Conservation (phyloP, 2,113 vertebrate species). For the Strix aluco region DNA sequence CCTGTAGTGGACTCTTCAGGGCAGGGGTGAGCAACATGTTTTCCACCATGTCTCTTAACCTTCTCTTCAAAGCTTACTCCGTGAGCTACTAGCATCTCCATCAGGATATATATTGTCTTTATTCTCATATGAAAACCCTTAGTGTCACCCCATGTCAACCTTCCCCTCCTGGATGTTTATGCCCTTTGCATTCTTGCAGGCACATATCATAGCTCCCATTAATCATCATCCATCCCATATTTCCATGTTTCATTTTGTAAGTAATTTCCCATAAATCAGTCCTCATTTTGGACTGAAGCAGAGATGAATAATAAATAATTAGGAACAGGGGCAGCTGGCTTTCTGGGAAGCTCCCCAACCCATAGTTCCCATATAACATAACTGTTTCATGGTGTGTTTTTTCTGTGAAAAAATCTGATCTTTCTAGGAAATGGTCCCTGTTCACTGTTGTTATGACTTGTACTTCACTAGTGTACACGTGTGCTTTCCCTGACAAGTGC, state of each 20-base stretch:
- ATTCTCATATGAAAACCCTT: not conserved
- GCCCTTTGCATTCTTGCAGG: slow-evolving; percentile 41
- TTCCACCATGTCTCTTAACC: not conserved
- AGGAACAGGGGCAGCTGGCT: slow-evolving; percentile 62
- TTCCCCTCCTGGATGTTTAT: not conserved
- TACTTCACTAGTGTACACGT: not conserved
- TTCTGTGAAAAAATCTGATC: slow-evolving; percentile 33
- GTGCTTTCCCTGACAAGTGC: slow-evolving; percentile 23
- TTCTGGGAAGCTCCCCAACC: slow-evolving; percentile 61
- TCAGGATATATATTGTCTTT: not conserved
- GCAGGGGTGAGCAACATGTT: not conserved
- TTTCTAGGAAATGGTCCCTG: slow-evolving; percentile 44
- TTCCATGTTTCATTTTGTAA: slow-evolving; percentile 53
- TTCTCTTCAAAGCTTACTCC: not conserved
- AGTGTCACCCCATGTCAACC: not conserved
- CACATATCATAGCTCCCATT: slow-evolving; percentile 27
- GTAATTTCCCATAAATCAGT: slow-evolving; percentile 50
- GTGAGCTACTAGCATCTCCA: not conserved
- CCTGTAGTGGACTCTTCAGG: not conserved
- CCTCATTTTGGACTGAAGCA: slow-evolving; percentile 51
- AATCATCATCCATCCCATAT: slow-evolving; percentile 27
- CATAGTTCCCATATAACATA: slow-evolving; percentile 63
- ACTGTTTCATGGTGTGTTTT: slow-evolving; percentile 20
- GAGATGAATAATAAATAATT: slow-evolving; percentile 65
- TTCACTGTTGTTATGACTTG: not conserved